Conservation (phyloP, 2,797 vertebrate species). For the Pseudochirops corinnae region DNA sequence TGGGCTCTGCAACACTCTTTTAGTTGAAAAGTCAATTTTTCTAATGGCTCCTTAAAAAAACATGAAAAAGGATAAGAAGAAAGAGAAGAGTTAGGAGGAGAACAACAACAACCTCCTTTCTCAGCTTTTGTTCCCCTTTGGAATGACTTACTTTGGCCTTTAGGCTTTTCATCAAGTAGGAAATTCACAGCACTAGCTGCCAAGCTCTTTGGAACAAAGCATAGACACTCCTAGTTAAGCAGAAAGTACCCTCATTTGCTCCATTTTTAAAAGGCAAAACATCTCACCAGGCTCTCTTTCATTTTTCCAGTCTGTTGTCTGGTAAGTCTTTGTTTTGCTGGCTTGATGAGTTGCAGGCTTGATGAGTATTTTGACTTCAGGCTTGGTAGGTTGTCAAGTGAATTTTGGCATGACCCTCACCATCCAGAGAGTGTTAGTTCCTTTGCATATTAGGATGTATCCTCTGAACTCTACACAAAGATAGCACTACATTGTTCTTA, state of each 20-base stretch:
- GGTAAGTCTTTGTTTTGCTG: background rate
- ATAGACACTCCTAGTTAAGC: background rate
- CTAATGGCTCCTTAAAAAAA: background rate
- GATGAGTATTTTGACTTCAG: background rate
- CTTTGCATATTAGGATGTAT: constrained; percentile 36
- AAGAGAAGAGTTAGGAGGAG: background rate
- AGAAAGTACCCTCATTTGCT: background rate
- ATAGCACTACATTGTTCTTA: constrained; percentile 24
- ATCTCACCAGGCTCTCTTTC: background rate
- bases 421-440: background rate
- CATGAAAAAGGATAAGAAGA: background rate
- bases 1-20: background rate
- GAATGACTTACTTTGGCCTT: background rate
- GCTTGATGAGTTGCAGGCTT: background rate
- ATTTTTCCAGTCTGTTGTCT: background rate
- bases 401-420: background rate
- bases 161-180: background rate
- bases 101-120: background rate
- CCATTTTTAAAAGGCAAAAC: background rate
- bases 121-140: background rate
- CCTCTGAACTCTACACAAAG: constrained; percentile 32
- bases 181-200: background rate
- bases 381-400: background rate
- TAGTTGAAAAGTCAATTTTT: background rate
- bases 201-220: background rate